Conservation (phyloP, 2,797 vertebrate species). For the Liparis tanakae region DNA sequence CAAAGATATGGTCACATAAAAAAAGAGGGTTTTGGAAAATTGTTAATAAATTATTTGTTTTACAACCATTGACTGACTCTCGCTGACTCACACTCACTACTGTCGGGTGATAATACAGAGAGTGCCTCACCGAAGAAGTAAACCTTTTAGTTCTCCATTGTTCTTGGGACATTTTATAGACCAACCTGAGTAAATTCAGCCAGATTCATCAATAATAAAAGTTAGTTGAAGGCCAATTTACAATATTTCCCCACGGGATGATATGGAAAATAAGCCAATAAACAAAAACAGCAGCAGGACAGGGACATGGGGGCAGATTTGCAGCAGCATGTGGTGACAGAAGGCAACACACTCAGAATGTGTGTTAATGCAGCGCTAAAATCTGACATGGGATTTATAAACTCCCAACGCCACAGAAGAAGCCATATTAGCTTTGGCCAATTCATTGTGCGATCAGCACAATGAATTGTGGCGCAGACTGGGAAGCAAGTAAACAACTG, state of each 20-base stretch:
- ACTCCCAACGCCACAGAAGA: conserved; percentile 29
- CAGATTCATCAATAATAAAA: background rate
- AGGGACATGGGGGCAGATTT: conserved; percentile 24
- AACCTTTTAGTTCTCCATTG: background rate
- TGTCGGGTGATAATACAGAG: background rate
- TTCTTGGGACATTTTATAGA: background rate
- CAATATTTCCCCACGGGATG: background rate
- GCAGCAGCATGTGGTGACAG: conserved; percentile 17
- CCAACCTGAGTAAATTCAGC: background rate
- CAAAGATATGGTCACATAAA: background rate
- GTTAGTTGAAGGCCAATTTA: background rate
- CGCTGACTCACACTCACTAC: background rate
- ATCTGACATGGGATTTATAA: conserved; percentile 56
- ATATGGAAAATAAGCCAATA: conserved; percentile 17
- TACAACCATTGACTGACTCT: background rate
- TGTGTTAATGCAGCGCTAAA: conserved; percentile 39
- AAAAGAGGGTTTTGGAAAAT: too few species aligned
- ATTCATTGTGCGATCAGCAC: conserved; percentile 17
- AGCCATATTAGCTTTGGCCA: background rate
- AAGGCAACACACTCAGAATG: conserved; percentile 46
- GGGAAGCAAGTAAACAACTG: background rate
- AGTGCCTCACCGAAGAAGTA: background rate
- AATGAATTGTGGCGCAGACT: background rate
- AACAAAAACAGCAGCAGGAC: conserved; percentile 11
- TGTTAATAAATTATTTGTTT: background rate